Base-by-base conservation (phyloP, 2,888 invertebrate genomes). In the Mesorhabditis sp. region DNA sequence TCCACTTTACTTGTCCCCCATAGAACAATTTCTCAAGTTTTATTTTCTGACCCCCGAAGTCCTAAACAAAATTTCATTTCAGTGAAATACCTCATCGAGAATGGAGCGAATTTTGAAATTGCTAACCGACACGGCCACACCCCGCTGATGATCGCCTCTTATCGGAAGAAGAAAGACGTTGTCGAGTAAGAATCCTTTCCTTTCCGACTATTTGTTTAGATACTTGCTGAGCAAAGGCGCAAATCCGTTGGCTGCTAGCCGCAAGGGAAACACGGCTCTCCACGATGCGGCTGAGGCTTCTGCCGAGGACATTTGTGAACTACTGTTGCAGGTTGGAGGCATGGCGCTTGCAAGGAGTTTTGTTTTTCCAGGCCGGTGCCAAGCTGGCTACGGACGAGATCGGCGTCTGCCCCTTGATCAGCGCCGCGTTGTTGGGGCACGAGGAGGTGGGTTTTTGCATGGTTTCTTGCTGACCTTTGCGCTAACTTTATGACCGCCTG, bases 211-310 rank as follows among this genome's bases (percentile, higher is more conserved):
- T 13, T 50, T 13, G 7, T 50, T 50, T 13, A 50, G 58, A 50
- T 68, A 69, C 42, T 71, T 78, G 2, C 63, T 78, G 1, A 7
- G 10, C n/a, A 65, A 66, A 41, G 73, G 72, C 44, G 72, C 74
- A 5, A 72, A 76, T 67, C 69, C 74, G n/a, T n/a, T 10, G n/a
- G 58, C 7, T 10, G 58, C 58, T 50, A 50, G 58, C 58, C 58
- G 58, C 6, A 61, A 64, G 70, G 88, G 89, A 44, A 96, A 96
- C 87, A 96, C 96, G 6, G 96, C 96, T n/a, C 87, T 97, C 50
- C 96, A 97, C 88, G 96, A 97, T 86, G 95, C 95, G 86, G 95
- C 95, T 0, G 96, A 97, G 87, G 93, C 94, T 69, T 96, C 96
- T 4, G 94, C 93, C 61, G 88, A 95, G 76, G 93, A 93, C 83